Evolutionary conservation across 2,797 vertebrate genomes (phyloP), one percentile per base, ranked within the genome.

Genomic region (Sebastes umbrosus): DNA sequence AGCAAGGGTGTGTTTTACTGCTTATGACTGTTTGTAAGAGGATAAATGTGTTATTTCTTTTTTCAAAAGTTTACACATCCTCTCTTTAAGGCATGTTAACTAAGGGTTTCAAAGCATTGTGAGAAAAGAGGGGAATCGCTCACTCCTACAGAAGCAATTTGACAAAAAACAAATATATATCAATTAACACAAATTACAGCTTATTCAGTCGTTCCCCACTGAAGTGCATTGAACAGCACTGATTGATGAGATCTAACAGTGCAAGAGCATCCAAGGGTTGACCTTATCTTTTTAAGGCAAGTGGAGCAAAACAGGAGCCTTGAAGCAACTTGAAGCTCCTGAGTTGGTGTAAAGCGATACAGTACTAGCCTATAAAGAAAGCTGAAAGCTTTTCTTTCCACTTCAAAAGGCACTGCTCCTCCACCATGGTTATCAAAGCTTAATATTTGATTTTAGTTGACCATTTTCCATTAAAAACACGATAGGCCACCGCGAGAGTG

Each of bases 391-490:
- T 4, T 87, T 79, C 50, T 88, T 92, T 90, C 84, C 85, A 90
- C 91, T 89, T 89, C 87, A 90, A 69, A 86, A 87, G 83, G 65
- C 86, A 80, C 84, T 80, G 88, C 86, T 89, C 84, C 65, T 87
- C 57, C 79, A 89, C 75, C 77, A 79, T 34, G 73, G 65, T 90
- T 92, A 92, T 92, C 91, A 91, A 90, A 87, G 86, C 87, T 88
- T 91, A 88, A 93, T 90, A 92, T 93, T 90, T 89, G 88, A 93
- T 91, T 91, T 92, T 80, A 93, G 80, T 77, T 87, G 82, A 91
- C 83, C 86, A 70, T 90, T 90, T 92, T 87, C 82, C 87, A 88
- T 92, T 90, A 88, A 90, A 90, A 92, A 43, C 90, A 89, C 77
- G 86, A 90, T 91, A 88, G 90, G 90, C 86, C 65, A 54, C 84